Base-by-base conservation (phyloP, 1,140 invertebrate genomes). In the Zaprionus davidi region DNA sequence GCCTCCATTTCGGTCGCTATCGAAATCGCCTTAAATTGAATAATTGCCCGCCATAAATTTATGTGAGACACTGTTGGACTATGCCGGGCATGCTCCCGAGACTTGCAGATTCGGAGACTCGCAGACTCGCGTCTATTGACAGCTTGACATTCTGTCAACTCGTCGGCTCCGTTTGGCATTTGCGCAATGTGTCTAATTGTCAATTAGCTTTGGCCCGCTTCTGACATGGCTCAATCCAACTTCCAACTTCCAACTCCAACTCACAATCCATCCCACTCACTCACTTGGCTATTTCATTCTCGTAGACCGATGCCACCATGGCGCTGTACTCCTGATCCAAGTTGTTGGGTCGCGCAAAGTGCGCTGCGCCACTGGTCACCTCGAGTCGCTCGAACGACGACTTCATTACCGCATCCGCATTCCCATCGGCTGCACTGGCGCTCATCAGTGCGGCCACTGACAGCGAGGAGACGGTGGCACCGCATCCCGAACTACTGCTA, bases 311-410 rank as follows among this genome's bases (percentile, higher is more conserved):
- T 12, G 90, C 86, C 58, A 92, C 90, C 86, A 92, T 91, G 7
- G 88, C 91, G 51, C 90, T 91, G 66, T 91, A 92, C 44, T 91
- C 83, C 62, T 77, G 81, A 51, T 92, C 86, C 91, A 91, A 63
- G 26, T 86, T 88, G 12, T 55, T 85, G 36, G 82, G 64, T 26
- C 79, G 56, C 34, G 55, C 63, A n/a, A 79, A 85, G 13, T 82
- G 70, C 15, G 46, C 49, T 57, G 51, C 53, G 6, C 67, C 66
- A n/a, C n/a, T 46, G 38, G 77, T 76, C 24, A 78, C 65, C 34
- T 81, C 86, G 58, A 76, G 44, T 2, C 85, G 76, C 60, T 92
- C 90, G 31, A 82, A 91, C 9, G 91, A 90, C 5, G 81, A 58
- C 76, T 91, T 92, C 71, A 92, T 91, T 24, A 72, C 59, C 3